Conservation (phyloP, 2,113 vertebrate genomes). For the Gasterosteus aculeatus region DNA sequence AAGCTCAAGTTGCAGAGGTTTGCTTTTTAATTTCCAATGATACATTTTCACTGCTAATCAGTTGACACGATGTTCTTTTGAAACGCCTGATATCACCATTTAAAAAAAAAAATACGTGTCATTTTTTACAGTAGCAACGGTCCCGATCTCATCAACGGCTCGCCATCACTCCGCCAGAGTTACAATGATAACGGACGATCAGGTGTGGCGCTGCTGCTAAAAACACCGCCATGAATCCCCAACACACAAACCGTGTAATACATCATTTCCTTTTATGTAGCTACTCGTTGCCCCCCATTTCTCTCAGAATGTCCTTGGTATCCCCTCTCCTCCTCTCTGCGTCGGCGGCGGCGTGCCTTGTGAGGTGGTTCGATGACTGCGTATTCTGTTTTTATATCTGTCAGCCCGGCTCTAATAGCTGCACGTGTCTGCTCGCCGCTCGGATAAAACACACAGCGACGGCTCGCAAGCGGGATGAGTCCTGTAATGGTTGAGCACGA, state of each 20-base stretch:
- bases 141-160: constrained; percentile 66
- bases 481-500: neutral
- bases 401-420: constrained; percentile 14
- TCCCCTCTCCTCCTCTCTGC: constrained; percentile 32
- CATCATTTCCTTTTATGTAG: constrained; percentile 75
- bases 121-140: constrained; percentile 38
- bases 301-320: constrained; percentile 61
- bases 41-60: constrained; percentile 1
- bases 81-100: constrained; percentile 34
- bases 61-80: constrained; percentile 32
- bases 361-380: constrained; percentile 31
- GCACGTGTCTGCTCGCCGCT: neutral
- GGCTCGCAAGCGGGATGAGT: neutral
- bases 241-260: constrained; percentile 47
- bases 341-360: constrained; percentile 6
- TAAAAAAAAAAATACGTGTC: constrained; percentile 21
- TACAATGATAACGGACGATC: constrained; percentile 72
- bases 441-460: constrained; percentile 9
- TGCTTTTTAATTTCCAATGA: neutral
- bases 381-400: constrained; percentile 28
- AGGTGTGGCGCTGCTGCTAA: constrained; percentile 46
- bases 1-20: neutral
- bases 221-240: constrained; percentile 48
- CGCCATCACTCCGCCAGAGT: constrained; percentile 68
- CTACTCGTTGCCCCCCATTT: constrained; percentile 68